phyloP scores from a whole-genome alignment of 2,797 vertebrate species.

The Gila robusta region DNA sequence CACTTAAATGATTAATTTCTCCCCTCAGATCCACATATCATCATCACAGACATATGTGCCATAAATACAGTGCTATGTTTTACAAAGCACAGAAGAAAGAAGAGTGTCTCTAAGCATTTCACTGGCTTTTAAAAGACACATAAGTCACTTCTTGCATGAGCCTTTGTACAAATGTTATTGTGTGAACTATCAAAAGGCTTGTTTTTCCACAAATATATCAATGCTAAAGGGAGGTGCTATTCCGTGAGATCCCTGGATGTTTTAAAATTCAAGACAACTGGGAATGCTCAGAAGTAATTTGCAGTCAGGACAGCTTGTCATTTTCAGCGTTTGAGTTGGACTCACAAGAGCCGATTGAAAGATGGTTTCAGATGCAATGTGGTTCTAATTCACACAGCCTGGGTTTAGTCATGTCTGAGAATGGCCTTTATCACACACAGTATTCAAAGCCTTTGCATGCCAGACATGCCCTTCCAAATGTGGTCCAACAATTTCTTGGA shows the following conservation, averaged over 20 bases:
- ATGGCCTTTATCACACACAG: constrained; percentile 64
- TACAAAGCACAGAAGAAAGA: constrained; percentile 40
- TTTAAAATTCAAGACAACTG: constrained; percentile 61
- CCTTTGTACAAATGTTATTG: constrained; percentile 51
- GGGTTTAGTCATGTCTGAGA: constrained; percentile 60
- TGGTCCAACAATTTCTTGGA: constrained; percentile 55
- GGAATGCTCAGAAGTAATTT: constrained; percentile 59
- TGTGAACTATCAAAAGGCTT: constrained; percentile 48
- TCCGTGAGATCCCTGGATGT: constrained; percentile 62
- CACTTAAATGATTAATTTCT: constrained; percentile 59
- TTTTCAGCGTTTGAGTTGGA: constrained; percentile 59
- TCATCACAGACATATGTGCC: constrained; percentile 56
- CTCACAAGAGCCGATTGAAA: constrained; percentile 60
- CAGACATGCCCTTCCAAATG: constrained; percentile 62
- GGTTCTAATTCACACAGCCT: constrained; percentile 65
- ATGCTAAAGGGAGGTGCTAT: constrained; percentile 61
- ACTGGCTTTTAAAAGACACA: constrained; percentile 51
- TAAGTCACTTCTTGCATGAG: constrained; percentile 56
- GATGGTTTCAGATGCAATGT: constrained; percentile 65
- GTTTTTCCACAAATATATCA: constrained; percentile 49
- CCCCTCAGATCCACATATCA: constrained; percentile 51
- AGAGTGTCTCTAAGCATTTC: constrained; percentile 40
- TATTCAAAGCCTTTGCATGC: constrained; percentile 62
- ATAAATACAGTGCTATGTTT: constrained; percentile 55
- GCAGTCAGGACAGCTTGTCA: constrained; percentile 60